These are phyloP conservation scores for Girardinichthys multiradiatus DNA, from an alignment of 2,113 vertebrate species.

Conservation along the genomic window DNA sequence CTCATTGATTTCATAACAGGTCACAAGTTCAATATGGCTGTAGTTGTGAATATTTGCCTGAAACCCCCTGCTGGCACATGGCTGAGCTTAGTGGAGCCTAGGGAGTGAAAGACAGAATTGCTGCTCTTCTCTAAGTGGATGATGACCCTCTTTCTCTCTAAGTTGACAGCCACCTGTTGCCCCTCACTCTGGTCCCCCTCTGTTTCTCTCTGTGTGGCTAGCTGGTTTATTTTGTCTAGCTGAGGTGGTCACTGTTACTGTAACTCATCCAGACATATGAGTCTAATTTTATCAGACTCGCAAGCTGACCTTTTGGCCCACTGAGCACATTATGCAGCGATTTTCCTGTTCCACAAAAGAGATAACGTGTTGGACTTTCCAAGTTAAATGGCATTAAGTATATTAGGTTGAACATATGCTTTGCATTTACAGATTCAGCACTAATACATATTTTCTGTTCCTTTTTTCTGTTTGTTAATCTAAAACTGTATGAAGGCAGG, in stretches of 20 bases:
- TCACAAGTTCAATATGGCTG: conserved; percentile 10
- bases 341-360: conserved; percentile 42
- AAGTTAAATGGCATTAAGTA: conserved; percentile 35
- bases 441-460: not conserved
- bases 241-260: conserved; percentile 62
- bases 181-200: conserved; percentile 47
- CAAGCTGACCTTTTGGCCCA: conserved; percentile 55
- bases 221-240: conserved; percentile 49
- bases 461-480: not conserved
- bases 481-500: not conserved
- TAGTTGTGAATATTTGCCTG: conserved; percentile 28
- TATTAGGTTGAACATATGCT: conserved; percentile 10
- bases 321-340: conserved; percentile 49
- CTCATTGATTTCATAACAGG: conserved; percentile 8
- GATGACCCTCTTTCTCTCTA: conserved; percentile 64
- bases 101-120: conserved; percentile 47
- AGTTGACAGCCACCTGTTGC: conserved; percentile 76
- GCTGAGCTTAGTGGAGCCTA: conserved; percentile 55
- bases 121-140: conserved; percentile 59
- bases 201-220: conserved; percentile 28
- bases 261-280: conserved; percentile 69
- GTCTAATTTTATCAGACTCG: conserved; percentile 71
- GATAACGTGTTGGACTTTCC: conserved; percentile 51
- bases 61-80: conserved; percentile 47
- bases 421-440: too few relatives aligned